These are phyloP conservation scores for Agrotis puta DNA, from an alignment of 2,888 invertebrate species.

Conservation along the genomic window DNA sequence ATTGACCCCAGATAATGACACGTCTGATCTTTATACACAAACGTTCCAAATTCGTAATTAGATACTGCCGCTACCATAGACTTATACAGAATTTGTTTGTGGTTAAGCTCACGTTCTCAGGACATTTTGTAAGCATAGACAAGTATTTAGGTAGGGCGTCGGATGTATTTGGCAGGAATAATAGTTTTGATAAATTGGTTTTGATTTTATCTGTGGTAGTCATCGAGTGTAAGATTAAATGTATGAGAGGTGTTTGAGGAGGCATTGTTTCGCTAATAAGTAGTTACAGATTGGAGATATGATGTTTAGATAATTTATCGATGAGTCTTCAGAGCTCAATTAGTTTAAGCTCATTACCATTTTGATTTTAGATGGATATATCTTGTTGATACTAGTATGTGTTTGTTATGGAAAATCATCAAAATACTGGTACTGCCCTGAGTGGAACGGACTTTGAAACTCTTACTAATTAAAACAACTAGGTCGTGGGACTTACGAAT, in stretches of 20 bases:
- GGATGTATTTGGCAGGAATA: slow-evolving; percentile 47
- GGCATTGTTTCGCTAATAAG: slow-evolving; percentile 53
- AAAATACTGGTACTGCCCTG: no score
- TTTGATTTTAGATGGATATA: neutral
- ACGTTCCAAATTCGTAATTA: slow-evolving; percentile 61
- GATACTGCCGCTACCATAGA: slow-evolving; percentile 48
- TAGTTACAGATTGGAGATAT: slow-evolving; percentile 45
- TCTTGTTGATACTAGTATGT: neutral
- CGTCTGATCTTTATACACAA: slow-evolving; percentile 58
- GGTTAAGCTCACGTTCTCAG: slow-evolving; percentile 59
- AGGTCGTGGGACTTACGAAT: no score
- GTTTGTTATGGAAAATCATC: no score
- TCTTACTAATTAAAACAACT: no score
- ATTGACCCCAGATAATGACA: slow-evolving; percentile 62
- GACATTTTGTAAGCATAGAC: slow-evolving; percentile 52
- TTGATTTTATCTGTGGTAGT: slow-evolving; percentile 55
- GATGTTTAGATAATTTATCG: slow-evolving; percentile 40
- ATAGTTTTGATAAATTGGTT: slow-evolving; percentile 54
- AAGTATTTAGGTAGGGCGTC: slow-evolving; percentile 45
- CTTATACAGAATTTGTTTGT: slow-evolving; percentile 60
- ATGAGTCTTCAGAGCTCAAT: slow-evolving; percentile 24
- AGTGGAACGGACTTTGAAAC: no score
- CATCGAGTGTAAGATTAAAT: slow-evolving; percentile 52
- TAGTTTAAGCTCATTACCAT: neutral
- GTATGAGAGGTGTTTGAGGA: slow-evolving; percentile 39